Conservation (phyloP, 2,113 vertebrate genomes). For the Phyllostomus hastatus region DNA sequence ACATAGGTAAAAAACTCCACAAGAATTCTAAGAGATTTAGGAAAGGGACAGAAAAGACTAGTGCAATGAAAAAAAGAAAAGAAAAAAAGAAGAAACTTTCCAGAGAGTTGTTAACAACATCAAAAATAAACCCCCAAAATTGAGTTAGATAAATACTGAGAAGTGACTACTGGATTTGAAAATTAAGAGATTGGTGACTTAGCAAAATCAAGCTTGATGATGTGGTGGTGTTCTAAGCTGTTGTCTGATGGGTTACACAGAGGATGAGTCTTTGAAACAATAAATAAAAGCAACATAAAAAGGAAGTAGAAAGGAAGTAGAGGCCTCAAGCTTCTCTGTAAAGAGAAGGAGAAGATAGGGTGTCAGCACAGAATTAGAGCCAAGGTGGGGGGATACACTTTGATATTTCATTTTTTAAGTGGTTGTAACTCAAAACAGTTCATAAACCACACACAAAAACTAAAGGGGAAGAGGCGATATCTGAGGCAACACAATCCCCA, state of each 20-base stretch:
- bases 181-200: not conserved
- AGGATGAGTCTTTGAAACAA: not conserved
- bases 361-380: not conserved
- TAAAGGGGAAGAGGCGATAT: not conserved
- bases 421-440: not conserved
- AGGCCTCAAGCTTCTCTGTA: not conserved
- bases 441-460: not conserved
- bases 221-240: not conserved
- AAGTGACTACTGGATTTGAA: not conserved
- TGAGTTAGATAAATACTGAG: not conserved
- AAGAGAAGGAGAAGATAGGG: not conserved
- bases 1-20: not conserved
- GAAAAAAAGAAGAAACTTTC: not conserved
- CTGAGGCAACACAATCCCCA: not conserved
- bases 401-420: not conserved
- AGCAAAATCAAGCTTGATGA: not conserved
- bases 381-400: not conserved
- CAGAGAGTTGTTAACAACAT: not conserved
- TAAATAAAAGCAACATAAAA: not conserved
- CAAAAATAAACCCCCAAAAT: slow-evolving; percentile 10
- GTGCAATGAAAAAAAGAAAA: not conserved
- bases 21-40: slow-evolving; percentile 9
- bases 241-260: not conserved
- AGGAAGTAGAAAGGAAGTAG: not conserved
- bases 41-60: not conserved